Percentiles rank a stretch among this genome's conserved stretches.
Evolutionary conservation across 2,888 invertebrate species (phyloP).

Genomic region (Hemicrepidius hirtus): DNA sequence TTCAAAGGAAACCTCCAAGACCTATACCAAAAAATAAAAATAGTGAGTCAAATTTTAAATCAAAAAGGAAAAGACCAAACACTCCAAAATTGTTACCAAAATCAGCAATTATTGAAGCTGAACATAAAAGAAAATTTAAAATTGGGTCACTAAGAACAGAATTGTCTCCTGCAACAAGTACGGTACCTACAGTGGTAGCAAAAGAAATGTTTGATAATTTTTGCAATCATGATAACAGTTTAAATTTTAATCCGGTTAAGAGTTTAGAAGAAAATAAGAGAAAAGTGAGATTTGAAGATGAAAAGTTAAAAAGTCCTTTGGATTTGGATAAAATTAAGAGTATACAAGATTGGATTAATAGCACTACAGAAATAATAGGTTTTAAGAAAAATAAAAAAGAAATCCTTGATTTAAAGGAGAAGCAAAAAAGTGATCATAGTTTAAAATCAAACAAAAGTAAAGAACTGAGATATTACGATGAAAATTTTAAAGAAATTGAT

Average conservation of each 20-base stretch:
- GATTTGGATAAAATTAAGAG: neutral
- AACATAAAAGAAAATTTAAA: no score
- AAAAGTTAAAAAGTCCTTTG: neutral
- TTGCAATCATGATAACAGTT: neutral
- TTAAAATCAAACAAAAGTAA: neutral
- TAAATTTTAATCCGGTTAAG: conserved; percentile 18
- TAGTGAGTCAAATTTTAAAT: no score
- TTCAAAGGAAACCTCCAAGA: no score
- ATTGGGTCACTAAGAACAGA: no score
- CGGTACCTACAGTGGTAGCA: neutral
- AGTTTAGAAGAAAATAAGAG: conserved; percentile 28
- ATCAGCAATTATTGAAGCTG: no score
- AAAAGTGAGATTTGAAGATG: neutral
- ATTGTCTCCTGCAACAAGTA: no score
- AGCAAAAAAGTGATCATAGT: neutral
- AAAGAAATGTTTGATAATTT: neutral
- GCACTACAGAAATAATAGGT: neutral
- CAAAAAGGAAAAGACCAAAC: no score
- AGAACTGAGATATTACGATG: conserved; percentile 38
- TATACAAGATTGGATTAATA: neutral
- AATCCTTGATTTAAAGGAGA: neutral
- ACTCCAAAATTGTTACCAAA: no score
- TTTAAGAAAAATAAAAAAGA: neutral
- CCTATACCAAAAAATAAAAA: no score
- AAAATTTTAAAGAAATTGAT: conserved; percentile 46